Percentiles rank a stretch among this genome's conserved stretches.
phyloP scores from a whole-genome alignment of 1,140 invertebrate species.

The Lepidurus couesii region DNA sequence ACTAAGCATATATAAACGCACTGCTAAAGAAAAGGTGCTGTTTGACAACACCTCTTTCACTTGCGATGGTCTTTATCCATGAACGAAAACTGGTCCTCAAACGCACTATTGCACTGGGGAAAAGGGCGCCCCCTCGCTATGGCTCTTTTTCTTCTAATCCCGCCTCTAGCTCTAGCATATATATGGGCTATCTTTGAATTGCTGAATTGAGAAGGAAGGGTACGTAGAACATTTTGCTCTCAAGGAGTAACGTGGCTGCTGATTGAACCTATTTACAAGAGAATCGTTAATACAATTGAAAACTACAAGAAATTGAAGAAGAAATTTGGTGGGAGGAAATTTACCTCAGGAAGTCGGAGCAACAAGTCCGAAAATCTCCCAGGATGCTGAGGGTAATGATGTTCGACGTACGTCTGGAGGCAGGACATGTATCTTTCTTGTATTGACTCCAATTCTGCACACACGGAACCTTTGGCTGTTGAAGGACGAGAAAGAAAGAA shows the following conservation, averaged over 20 bases:
- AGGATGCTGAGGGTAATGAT: constrained; percentile 79
- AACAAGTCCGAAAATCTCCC: constrained; percentile 80
- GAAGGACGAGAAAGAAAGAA: constrained; percentile 27
- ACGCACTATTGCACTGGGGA: constrained; percentile 10
- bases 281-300: constrained; percentile 26
- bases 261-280: constrained; percentile 72
- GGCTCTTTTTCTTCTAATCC: background rate
- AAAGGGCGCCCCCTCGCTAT: background rate
- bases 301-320: constrained; percentile 5
- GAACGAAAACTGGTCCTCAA: constrained; percentile 10
- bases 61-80: background rate
- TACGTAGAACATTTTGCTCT: constrained; percentile 98
- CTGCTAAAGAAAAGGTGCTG: background rate
- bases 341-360: constrained; percentile 81
- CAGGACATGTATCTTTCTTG: constrained; percentile 88
- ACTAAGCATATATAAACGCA: background rate
- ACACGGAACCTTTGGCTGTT: constrained; percentile 28
- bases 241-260: constrained; percentile 81
- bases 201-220: constrained; percentile 94
- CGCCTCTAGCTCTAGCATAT: background rate
- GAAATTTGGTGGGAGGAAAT: constrained; percentile 36
- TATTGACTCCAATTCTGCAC: constrained; percentile 63
- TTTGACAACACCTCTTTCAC: constrained; percentile 4
- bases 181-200: constrained; percentile 74
- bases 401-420: constrained; percentile 78